phyloP scores from a whole-genome alignment of 2,113 vertebrate genomes.

The Oryzias melastigma region DNA sequence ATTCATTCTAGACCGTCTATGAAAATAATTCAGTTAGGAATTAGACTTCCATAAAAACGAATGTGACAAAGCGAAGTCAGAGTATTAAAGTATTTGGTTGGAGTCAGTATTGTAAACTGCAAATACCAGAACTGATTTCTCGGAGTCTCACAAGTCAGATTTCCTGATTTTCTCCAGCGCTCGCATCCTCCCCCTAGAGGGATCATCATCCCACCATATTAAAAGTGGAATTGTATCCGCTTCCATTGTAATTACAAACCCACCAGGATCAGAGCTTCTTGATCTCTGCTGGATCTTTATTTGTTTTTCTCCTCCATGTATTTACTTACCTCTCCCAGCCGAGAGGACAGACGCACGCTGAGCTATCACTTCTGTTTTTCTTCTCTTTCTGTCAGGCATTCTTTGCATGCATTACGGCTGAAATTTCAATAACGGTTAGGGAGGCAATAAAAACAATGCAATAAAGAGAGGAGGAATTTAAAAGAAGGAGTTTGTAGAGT shows the following conservation, averaged over 20 bases:
- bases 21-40: constrained; percentile 7
- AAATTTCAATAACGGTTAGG: constrained; percentile 52
- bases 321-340: constrained; percentile 61
- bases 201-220: constrained; percentile 63
- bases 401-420: constrained; percentile 54
- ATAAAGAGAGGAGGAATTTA: constrained; percentile 7
- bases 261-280: constrained; percentile 70
- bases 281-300: constrained; percentile 66
- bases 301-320: constrained; percentile 56
- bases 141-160: constrained; percentile 27
- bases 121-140: constrained; percentile 2
- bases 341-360: constrained; percentile 61
- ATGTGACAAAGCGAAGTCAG: background rate
- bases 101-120: constrained; percentile 4
- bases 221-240: constrained; percentile 69
- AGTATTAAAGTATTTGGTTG: background rate
- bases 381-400: constrained; percentile 46
- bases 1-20: background rate
- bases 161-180: constrained; percentile 48
- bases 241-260: constrained; percentile 72
- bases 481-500: constrained; percentile 7
- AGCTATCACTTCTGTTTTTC: constrained; percentile 64
- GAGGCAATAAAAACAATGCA: constrained; percentile 45
- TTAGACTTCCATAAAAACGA: background rate
- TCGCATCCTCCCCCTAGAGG: constrained; percentile 24